Percentiles rank a stretch among this genome's conserved stretches.
phyloP scores from a whole-genome alignment of 1,140 invertebrate genomes.

The Lanistes nyassanus region DNA sequence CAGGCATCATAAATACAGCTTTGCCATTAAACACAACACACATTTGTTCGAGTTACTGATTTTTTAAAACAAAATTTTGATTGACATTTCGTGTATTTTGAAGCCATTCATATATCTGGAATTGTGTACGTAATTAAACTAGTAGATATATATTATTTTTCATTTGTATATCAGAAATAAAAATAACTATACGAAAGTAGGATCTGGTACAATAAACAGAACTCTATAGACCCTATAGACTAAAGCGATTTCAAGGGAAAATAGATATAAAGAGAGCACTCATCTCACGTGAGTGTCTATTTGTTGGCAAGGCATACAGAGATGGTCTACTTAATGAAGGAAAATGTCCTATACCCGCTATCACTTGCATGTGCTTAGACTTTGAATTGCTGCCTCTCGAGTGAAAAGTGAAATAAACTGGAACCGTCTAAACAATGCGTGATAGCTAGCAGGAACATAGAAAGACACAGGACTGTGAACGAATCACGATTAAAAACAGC shows the following conservation, averaged over 20 bases:
- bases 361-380: constrained; percentile 1
- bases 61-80: too few relatives aligned
- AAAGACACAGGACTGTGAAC: background rate
- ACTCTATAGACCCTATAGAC: background rate
- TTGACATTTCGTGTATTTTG: too few relatives aligned
- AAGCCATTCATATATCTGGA: too few relatives aligned
- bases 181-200: too few relatives aligned
- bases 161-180: too few relatives aligned
- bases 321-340: background rate
- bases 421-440: constrained; percentile 2
- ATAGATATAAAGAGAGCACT: background rate
- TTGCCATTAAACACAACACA: too few relatives aligned
- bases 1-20: too few relatives aligned
- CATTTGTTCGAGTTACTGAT: too few relatives aligned
- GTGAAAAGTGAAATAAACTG: background rate
- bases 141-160: too few relatives aligned
- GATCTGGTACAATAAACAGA: background rate
- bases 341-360: background rate
- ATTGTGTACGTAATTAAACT: too few relatives aligned
- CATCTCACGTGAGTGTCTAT: background rate
- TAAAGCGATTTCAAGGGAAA: background rate
- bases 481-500: background rate
- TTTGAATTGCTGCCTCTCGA: constrained; percentile 5
- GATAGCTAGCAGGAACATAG: background rate
- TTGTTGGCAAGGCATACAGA: background rate